Evolutionary conservation across 2,797 vertebrate genomes (phyloP).

Genomic region (Anomalospiza imberbis): DNA sequence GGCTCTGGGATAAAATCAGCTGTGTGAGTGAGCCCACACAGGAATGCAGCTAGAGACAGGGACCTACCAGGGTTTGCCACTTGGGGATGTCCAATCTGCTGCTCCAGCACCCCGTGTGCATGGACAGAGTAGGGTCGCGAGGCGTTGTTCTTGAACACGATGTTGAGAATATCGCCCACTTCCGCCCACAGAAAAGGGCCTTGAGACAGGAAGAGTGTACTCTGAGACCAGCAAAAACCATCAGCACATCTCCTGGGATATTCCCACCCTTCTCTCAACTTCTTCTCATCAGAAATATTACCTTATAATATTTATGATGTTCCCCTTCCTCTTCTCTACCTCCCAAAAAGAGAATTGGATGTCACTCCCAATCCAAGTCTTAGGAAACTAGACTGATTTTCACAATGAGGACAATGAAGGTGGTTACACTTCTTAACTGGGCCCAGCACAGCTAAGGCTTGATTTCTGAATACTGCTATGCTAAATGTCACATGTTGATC

Average conservation of each 20-base stretch:
- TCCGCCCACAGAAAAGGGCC: constrained; percentile 77
- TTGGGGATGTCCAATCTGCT: background rate
- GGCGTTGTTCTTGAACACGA: constrained; percentile 78
- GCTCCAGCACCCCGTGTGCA: constrained; percentile 74
- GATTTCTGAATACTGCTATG: background rate
- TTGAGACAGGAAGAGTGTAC: constrained; percentile 5
- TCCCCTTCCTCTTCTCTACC: background rate
- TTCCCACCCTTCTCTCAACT: background rate
- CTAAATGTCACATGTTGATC: background rate
- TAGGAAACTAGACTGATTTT: background rate
- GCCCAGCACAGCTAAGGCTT: background rate
- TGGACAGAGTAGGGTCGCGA: constrained; percentile 72
- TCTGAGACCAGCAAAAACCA: background rate
- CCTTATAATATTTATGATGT: background rate
- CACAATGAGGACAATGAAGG: background rate
- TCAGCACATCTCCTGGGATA: background rate
- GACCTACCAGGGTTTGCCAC: constrained; percentile 71
- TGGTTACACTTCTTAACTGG: background rate
- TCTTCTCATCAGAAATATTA: background rate
- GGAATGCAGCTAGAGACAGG: background rate
- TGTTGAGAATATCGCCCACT: constrained; percentile 73
- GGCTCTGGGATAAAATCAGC: background rate
- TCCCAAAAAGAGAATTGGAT: background rate
- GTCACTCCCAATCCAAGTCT: background rate
- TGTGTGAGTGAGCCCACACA: accelerated